Conservation (phyloP, 2,113 vertebrate genomes). For the Glaucomys volans region DNA sequence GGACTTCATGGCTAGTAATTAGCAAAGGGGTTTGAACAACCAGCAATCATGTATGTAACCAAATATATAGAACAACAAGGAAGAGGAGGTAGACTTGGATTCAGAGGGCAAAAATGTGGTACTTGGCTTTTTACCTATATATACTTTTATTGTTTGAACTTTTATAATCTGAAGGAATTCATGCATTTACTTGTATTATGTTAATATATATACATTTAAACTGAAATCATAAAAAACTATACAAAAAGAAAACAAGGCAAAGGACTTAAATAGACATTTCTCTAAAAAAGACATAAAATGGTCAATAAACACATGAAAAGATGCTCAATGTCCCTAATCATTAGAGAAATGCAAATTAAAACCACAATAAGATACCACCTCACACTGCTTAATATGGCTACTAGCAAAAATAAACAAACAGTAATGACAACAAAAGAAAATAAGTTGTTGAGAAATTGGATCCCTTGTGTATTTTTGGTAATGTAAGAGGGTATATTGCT, state of each 20-base stretch:
- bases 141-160: neutral
- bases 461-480: too few species aligned
- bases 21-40: conserved; percentile 8
- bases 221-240: neutral
- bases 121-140: neutral
- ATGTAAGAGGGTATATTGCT: too few species aligned
- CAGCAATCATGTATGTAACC: neutral
- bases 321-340: too few species aligned
- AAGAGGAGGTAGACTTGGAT: neutral
- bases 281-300: too few species aligned
- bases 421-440: neutral
- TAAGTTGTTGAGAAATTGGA: neutral
- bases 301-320: too few species aligned
- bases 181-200: neutral
- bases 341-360: too few species aligned
- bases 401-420: neutral
- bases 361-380: neutral
- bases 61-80: neutral
- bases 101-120: neutral
- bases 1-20: neutral
- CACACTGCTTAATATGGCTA: neutral
- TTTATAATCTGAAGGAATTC: neutral
- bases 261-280: neutral
- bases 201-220: neutral
- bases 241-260: neutral